Conservation (phyloP, 2,888 invertebrate genomes). For the Mellilla xanthometata region DNA sequence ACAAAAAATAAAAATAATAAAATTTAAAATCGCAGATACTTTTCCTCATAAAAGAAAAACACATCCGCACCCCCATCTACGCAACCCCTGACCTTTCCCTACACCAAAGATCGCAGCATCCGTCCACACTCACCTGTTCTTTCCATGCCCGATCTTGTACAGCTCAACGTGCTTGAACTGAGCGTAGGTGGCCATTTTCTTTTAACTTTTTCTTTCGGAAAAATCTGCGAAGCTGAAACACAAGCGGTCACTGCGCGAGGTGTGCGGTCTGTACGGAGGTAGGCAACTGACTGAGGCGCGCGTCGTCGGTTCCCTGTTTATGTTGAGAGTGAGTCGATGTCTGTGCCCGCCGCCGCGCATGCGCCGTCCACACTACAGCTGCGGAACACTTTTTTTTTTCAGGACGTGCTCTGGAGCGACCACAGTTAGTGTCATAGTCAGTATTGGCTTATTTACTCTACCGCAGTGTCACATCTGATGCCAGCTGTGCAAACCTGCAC, state of each 20-base stretch:
- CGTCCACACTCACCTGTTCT: constrained; percentile 89
- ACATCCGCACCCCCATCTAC: constrained; percentile 20
- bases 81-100: constrained; percentile 36
- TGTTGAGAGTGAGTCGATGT: constrained; percentile 80
- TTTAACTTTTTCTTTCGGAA: constrained; percentile 40
- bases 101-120: constrained; percentile 32
- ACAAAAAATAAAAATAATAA: too few species aligned
- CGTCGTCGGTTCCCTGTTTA: constrained; percentile 69
- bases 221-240: constrained; percentile 40
- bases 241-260: constrained; percentile 53
- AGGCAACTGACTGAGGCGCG: constrained; percentile 82
- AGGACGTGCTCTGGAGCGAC: constrained; percentile 10
- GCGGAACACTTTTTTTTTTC: constrained; percentile 31
- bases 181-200: constrained; percentile 93
- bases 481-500: too few species aligned
- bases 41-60: not conserved
- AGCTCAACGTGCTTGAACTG: constrained; percentile 96
- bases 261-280: constrained; percentile 42
- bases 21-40: not conserved
- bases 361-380: constrained; percentile 47
- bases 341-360: constrained; percentile 74
- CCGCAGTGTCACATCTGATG: too few species aligned
- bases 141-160: constrained; percentile 96
- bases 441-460: too few species aligned
- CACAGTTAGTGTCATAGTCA: too few species aligned